Percentiles rank a stretch among this genome's conserved stretches.
These are phyloP conservation scores for Raja brachyura DNA, from an alignment of 2,113 vertebrate species.

Conservation along the genomic window DNA sequence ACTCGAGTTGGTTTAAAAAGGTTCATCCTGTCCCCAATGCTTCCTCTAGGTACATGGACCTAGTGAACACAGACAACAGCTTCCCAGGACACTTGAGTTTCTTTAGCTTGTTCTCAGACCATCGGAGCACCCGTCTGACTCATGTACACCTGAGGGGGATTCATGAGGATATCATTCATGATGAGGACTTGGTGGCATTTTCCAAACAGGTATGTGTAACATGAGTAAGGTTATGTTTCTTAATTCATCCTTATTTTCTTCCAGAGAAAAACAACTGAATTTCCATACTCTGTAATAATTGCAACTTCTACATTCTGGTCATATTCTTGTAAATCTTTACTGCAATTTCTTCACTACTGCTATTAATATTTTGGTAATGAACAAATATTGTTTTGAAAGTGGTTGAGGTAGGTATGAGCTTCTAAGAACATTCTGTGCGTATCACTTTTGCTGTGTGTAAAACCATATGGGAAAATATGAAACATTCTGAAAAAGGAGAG, in stretches of 20 bases:
- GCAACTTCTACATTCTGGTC: no score
- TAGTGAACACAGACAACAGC: conserved; percentile 82
- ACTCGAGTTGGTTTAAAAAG: background rate
- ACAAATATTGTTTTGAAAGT: background rate
- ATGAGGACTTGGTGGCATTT: conserved; percentile 88
- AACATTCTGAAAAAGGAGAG: background rate
- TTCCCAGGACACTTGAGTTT: conserved; percentile 86
- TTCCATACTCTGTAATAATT: no score
- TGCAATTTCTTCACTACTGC: background rate
- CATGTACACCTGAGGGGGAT: conserved; percentile 70
- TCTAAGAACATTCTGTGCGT: background rate
- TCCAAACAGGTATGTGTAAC: conserved; percentile 76
- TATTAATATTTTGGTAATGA: background rate
- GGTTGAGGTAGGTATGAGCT: background rate
- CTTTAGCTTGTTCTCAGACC: conserved; percentile 90
- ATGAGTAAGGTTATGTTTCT: background rate
- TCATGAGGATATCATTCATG: conserved; percentile 74
- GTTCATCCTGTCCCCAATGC: background rate
- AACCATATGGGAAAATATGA: background rate
- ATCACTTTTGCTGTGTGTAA: background rate
- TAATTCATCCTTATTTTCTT: background rate
- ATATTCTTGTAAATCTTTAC: no score
- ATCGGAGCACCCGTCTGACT: conserved; percentile 82
- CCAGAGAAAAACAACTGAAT: no score
- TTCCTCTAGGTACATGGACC: conserved; percentile 77